Evolutionary conservation across 2,797 vertebrate genomes (phyloP), one percentile per base, ranked within the genome.

Genomic region (Menidia menidia): DNA sequence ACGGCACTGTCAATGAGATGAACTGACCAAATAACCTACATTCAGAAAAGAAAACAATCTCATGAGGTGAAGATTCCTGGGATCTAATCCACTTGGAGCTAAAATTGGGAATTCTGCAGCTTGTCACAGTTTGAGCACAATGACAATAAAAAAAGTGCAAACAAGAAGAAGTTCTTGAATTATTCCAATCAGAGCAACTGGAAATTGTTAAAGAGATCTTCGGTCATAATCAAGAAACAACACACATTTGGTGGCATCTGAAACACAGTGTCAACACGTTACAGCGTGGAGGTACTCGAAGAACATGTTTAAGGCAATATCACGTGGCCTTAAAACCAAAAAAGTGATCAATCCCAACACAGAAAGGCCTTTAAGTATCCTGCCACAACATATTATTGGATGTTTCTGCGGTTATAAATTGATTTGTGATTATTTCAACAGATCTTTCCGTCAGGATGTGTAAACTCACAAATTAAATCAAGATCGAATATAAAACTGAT

Each of bases 301-400:
- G 25, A 64, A 78, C 53, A 58, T 15, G 35, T 68, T 80, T 90
- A 91, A 90, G 86, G 86, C 90, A 78, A 83, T 80, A 54, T 79
- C 75, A 69, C 68, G 62, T 70, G 74, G 77, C 77, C 68, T 82
- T 48, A 50, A 84, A 65, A 6, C 41, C 58, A 74, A 76, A 63
- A 0, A 59, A 6, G 55, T 15, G 32, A 67, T 67, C 58, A 59
- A 72, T 60, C 52, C 58, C 0, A 1, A 71, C 48, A 69, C 48
- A 73, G 68, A 66, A 71, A 13, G 56, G 50, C 51, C 32, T 41
- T 6, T 73, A 6, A 41, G 42, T 58, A 32, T 41, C 14, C 62
- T 54, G 43, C 48, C 48, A 50, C 13, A 31, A 12, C 15, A 9
- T 31, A 13, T 43, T 42, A 8, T 19, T 8, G 42, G 2, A 9